Evolutionary conservation across 2,113 vertebrate species (phyloP), one percentile per base, ranked within the genome.

Genomic region (Setophaga petechia): DNA sequence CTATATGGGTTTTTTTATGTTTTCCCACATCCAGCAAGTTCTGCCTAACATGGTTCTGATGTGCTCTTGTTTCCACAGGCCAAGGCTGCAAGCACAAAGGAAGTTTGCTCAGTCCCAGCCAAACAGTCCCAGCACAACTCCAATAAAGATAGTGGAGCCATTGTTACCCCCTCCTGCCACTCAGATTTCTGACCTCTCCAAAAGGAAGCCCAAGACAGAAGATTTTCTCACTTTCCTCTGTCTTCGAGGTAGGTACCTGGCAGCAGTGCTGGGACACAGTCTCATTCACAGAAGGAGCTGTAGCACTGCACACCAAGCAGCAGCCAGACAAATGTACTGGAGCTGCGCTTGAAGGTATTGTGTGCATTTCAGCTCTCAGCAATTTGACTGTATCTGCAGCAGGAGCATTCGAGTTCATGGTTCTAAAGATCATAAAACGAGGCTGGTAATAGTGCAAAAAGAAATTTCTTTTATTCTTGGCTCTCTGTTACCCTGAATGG

Each of bases 161-260:
- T 96, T 98, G 94, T 98, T 99, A 97, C 98, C 99, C 96, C 97
- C 98, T 72, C 98, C 98, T 83, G 98, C 98, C 90, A 98, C 98
- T 84, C 99, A 99, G 82, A 99, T 99, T 94, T 99, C 99, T 94
- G 99, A 99, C 98, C 98, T 99, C 98, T 99, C 99, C 94, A 98
- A 99, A 96, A 98, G 99, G 98, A 99, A 99, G 97, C 99, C 99
- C 97, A 99, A 99, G 98, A 99, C 99, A 30, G 99, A 99, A 98
- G 99, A 99, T 98, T 99, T 99, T 97, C 99, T 99, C 96, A 99
- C 99, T 76, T 99, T 99, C 98, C 99, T 99, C 97, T 99, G 99
- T 98, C 99, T 99, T 97, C 98, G 99, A 99, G 99, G 99, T 99
- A 98, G 95, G 98, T 85, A 28, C 68, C 18, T 35, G 0, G 1